Evolutionary conservation across 2,888 invertebrate species (phyloP).

Genomic region (Papilio gigon): DNA sequence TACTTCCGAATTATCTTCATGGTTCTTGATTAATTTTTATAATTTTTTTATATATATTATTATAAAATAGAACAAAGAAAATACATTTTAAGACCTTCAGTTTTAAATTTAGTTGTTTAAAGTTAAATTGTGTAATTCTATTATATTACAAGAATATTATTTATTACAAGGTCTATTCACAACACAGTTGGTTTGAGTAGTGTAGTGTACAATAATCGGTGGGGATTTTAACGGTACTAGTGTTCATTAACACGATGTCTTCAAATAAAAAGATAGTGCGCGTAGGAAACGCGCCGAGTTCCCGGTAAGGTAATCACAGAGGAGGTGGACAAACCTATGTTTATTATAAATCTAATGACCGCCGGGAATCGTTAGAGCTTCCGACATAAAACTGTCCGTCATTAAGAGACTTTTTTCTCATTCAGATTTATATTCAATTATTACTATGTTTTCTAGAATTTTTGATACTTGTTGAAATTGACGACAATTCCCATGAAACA

Average conservation of each 20-base stretch:
- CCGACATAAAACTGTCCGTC: conserved; percentile 51
- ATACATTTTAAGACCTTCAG: conserved; percentile 12
- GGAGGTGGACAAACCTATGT: conserved; percentile 48
- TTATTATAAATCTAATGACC: conserved; percentile 56
- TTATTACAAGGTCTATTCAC: not conserved
- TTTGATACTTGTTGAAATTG: not conserved
- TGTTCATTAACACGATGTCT: conserved; percentile 50
- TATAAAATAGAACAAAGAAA: not conserved
- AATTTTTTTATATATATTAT: not conserved
- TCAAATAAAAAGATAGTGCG: conserved; percentile 51
- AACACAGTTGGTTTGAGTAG: not conserved
- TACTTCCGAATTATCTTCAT: not conserved
- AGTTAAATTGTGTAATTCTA: not conserved
- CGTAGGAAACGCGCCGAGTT: conserved; percentile 47
- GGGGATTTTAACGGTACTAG: conserved; percentile 48
- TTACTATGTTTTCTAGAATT: not conserved
- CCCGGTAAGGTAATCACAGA: conserved; percentile 51
- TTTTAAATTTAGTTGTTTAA: not conserved
- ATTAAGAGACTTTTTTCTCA: conserved; percentile 47
- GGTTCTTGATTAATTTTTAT: not conserved
- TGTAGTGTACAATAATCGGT: conserved; percentile 46
- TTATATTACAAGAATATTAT: not conserved
- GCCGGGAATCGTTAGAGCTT: conserved; percentile 56
- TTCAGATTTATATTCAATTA: conserved; percentile 9
- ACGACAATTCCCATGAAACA: not conserved